Base-by-base conservation (phyloP, 2,797 vertebrate species). In the Yasuhikotakia modesta region DNA sequence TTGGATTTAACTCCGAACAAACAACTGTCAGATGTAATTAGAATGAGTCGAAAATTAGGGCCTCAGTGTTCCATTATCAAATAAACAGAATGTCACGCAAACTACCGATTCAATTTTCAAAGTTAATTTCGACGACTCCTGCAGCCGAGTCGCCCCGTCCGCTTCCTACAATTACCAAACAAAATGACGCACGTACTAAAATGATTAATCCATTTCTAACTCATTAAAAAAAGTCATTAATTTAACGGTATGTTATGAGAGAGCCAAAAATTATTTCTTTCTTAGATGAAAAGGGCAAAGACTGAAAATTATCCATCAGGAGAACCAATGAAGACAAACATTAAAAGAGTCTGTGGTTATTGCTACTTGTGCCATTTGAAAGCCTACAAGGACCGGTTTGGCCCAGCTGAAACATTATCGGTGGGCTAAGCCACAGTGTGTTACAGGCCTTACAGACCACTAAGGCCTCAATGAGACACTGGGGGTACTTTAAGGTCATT, bases 1-100 rank as follows among this genome's bases (percentile, higher is more conserved):
- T 97, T 97, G 95, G 94, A 96, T 97, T 98, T 95, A 93, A 94
- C 94, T 96, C 95, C 95, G 97, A 99, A 97, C 95, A 98, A 97
- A 97, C 96, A 97, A 96, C 96, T 91, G 95, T 96, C 96, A 95
- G 91, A 92, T 93, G 92, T 95, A 97, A 97, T 98, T 97, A 96
- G 94, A 92, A 90, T 93, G 92, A 93, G 92, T 94, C 95, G 92
- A 93, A 93, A 93, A 96, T 98, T 96, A 96, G 88, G 86, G 66
- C 87, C 92, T 91, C 95, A 96, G 95, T 97, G 96, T 95, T 95
- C 94, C 92, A 97, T 96, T 90, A 96, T 97, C 95, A 96, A 97
- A 99, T 97, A 97, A 97, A 96, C 95, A 94, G 92, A 92, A 94
- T 95, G 95, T 96, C 96, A 97, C 93, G 94, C 94, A 95, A 95